These are phyloP conservation scores for Lepidurus packardi DNA, from an alignment of 1,140 invertebrate genomes.

Conservation along the genomic window DNA sequence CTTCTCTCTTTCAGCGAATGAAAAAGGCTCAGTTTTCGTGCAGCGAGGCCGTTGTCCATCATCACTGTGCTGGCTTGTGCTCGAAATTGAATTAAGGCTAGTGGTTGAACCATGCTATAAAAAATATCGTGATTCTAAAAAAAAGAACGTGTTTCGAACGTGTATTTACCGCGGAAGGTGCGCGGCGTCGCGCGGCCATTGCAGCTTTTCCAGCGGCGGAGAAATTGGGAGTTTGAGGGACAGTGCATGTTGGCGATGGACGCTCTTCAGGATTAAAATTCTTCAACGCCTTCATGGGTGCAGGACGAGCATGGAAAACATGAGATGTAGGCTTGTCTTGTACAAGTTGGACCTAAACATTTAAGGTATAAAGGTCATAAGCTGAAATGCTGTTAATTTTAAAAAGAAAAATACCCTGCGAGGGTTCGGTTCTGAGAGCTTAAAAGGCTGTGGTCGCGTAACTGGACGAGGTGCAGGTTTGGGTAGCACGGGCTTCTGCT, in stretches of 20 bases:
- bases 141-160: neutral
- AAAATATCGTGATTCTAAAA: neutral
- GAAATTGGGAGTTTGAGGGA: constrained; percentile 29
- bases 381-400: neutral
- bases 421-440: neutral
- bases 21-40: constrained; percentile 9
- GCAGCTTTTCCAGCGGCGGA: constrained; percentile 25
- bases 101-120: neutral
- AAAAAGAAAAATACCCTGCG: neutral
- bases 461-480: neutral
- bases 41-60: neutral
- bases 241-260: neutral
- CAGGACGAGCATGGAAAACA: constrained; percentile 26
- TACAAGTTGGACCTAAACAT: neutral
- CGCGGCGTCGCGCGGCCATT: constrained; percentile 4
- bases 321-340: neutral
- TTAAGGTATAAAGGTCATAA: neutral
- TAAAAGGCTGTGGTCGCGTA: constrained; percentile 8
- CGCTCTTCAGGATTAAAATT: neutral
- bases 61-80: neutral
- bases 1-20: constrained; percentile 22
- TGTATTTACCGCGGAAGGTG: constrained; percentile 23
- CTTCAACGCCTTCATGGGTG: neutral
- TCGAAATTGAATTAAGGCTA: constrained; percentile 1
- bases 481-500: neutral